phyloP scores from a whole-genome alignment of 53 echinoderm and acorn worm species.

The Patiria pectinifera region DNA sequence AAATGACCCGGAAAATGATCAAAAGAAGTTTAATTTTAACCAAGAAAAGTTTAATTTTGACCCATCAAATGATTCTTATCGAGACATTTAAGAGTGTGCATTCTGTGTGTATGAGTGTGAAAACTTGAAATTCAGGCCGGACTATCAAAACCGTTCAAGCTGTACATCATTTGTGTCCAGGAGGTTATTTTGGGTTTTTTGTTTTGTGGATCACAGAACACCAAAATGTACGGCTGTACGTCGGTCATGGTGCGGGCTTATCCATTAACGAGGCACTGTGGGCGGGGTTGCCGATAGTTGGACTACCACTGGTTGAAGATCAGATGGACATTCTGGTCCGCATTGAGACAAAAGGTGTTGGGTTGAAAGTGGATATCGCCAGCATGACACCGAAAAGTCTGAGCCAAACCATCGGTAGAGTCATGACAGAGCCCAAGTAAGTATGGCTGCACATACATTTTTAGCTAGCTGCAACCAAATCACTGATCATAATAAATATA shows the following conservation, averaged over 20 bases:
- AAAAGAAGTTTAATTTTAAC: too few species aligned
- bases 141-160: not conserved
- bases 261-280: constrained; percentile 9
- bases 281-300: constrained; percentile 29
- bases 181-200: not conserved
- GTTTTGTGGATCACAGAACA: not conserved
- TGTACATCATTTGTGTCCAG: not conserved
- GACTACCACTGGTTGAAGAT: constrained; percentile 5
- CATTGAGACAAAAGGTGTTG: not conserved
- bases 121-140: too few species aligned
- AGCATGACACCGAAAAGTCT: not conserved
- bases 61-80: too few species aligned
- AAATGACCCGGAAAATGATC: too few species aligned
- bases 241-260: not conserved
- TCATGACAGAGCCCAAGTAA: not conserved
- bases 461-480: too few species aligned
- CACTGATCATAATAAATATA: too few species aligned
- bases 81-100: too few species aligned
- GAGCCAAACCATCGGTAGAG: not conserved
- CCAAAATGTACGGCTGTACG: not conserved
- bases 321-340: not conserved
- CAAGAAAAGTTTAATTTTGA: too few species aligned
- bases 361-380: not conserved
- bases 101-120: too few species aligned
- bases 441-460: not conserved